phyloP scores from a whole-genome alignment of 2,888 invertebrate species.

The Acanthoscelides obtectus region DNA sequence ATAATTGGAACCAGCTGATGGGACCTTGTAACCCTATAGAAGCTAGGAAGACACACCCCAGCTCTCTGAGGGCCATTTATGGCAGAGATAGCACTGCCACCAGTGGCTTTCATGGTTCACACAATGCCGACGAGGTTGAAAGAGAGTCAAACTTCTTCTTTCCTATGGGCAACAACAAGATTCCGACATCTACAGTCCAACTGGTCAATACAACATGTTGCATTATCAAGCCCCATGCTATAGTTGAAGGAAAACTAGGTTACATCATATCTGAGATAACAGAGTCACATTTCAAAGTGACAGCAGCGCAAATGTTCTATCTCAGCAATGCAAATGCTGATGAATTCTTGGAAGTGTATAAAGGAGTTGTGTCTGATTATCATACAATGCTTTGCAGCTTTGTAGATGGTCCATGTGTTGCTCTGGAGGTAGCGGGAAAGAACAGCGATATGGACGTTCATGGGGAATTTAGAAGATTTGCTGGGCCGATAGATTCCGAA shows the following conservation, averaged over 20 bases:
- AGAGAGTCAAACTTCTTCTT: constrained; percentile 58
- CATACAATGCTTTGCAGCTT: constrained; percentile 81
- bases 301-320: constrained; percentile 74
- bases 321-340: constrained; percentile 79
- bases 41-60: constrained; percentile 53
- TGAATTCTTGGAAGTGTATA: constrained; percentile 90
- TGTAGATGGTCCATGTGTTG: constrained; percentile 80
- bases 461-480: constrained; percentile 68
- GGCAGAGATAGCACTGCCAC: constrained; percentile 62
- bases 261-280: constrained; percentile 68
- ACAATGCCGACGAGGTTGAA: constrained; percentile 54
- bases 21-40: constrained; percentile 60
- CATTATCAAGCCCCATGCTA: constrained; percentile 85
- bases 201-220: constrained; percentile 71
- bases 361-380: constrained; percentile 74
- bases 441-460: constrained; percentile 55
- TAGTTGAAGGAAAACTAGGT: constrained; percentile 70
- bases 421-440: constrained; percentile 73
- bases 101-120: constrained; percentile 68
- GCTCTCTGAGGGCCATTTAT: constrained; percentile 60
- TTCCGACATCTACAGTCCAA: constrained; percentile 50
- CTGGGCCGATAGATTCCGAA: constrained; percentile 87
- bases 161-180: constrained; percentile 38
- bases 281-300: constrained; percentile 66
- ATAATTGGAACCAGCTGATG: constrained; percentile 54